Evolutionary conservation across 2,113 vertebrate species (phyloP), one percentile per base, ranked within the genome.

Genomic region (Pitta sordida): DNA sequence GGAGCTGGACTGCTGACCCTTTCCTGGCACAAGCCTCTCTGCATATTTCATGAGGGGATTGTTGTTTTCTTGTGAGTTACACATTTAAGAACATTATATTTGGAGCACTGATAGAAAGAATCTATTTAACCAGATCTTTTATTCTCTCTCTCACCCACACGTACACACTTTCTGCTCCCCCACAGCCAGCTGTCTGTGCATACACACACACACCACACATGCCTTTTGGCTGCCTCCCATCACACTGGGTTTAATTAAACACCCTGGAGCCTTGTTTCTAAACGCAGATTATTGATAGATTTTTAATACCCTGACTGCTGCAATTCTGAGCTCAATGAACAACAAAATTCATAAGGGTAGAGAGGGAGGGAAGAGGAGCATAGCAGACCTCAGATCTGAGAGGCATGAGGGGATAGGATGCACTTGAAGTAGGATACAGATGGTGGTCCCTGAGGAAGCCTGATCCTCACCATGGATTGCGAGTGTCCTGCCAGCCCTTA

Each of bases 41-140:
- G 0, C n/a, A 9, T 49, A 92, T 73, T 93, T 91, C 70, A 75
- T 43, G 90, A 91, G 9, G 52, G 6, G 68, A 92, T 36, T 90
- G 88, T 30, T 90, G n/a, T 88, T 90, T 92, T 77, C 88, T 48
- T 5, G 0, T 51, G 60, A 19, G 86, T 77, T 87, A 67, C 39
- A 56, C 10, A 1, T 83, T 90, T 80, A 89, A 95, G 88, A 91
- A 90, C 63, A 79, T 92, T 77, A 59, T 68, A 70, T 92, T 67
- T 92, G 81, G 51, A 92, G 71, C 75, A 90, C 0, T 2, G 67
- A 69, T 94, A 94, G 56, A 91, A 86, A 83, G 75, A 55, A 92
- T 93, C 75, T 68, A 37, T 94, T 96, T 91, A 96, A 89, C 67
- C 52, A 84, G 81, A 90, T 88, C 82, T 93, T 93, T 88, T 60